Evolutionary conservation across 2,113 vertebrate species (phyloP), one percentile per base, ranked within the genome.

Genomic region (Gallinago paraguaiae): DNA sequence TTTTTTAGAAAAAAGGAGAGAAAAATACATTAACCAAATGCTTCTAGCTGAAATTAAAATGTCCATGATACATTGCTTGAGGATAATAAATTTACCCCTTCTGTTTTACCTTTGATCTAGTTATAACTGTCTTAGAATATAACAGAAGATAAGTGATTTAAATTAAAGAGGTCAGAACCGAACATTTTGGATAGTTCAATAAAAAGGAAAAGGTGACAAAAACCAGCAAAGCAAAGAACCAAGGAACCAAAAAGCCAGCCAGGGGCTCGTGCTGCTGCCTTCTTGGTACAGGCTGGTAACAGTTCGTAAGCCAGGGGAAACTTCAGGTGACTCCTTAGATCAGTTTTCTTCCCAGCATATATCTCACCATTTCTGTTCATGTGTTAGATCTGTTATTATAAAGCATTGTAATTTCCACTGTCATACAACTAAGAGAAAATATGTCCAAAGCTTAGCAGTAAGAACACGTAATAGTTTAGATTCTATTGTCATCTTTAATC

Each of bases 371-470:
- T 91, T 91, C 48, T 72, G 48, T 65, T 93, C 41, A 22, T 64
- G 35, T 13, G 5, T 54, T 89, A 82, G 48, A 64, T 53, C 39
- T 79, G 11, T 90, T 71, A 53, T 82, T 86, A 92, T 64, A 93
- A 92, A 80, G 56, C 5, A 67, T 69, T 39, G 86, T 70, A 96
- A 97, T 97, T 97, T 95, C 86, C 61, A 93, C 88, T 97, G 92
- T 96, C 63, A 83, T 83, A 93, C 9, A 2, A 96, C 92, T 93
- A 98, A 96, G 91, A 96, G 88, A 82, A 96, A 95, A 92, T 97
- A 97, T 97, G 97, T 98, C 95, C 96, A 96, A 94, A 96, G 88
- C 95, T 97, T 96, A 97, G 90, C 91, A 94, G 92, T 93, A 96
- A 96, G 90, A 95, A 92, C 89, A 95, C 35, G 12, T 92, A 97